Evolutionary conservation across 2,888 invertebrate species (phyloP).

Genomic region (Auanema freiburgensis): DNA sequence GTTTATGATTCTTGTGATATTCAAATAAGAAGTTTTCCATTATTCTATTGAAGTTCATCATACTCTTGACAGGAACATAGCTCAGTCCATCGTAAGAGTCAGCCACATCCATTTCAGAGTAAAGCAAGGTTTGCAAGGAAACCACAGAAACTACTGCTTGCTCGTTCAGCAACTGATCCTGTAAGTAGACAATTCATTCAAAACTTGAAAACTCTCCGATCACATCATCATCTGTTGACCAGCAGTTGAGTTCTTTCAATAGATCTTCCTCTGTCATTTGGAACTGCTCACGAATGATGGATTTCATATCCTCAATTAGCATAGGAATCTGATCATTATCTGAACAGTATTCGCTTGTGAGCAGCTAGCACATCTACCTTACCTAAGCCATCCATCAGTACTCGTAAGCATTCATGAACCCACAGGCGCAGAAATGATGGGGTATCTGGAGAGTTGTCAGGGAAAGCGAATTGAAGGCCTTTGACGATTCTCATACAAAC

Average conservation of each 20-base stretch:
- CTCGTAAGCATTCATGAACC: conserved; percentile 50
- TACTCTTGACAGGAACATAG: conserved; percentile 43
- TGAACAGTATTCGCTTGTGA: too few relatives aligned
- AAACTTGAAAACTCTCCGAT: conserved; percentile 12
- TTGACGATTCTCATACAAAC: conserved; percentile 36
- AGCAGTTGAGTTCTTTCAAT: too few relatives aligned
- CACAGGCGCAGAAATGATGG: conserved; percentile 50
- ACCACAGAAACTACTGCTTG: not conserved
- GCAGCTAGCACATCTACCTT: not conserved
- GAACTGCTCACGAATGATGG: too few relatives aligned
- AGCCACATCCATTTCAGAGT: conserved; percentile 50
- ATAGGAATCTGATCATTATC: too few relatives aligned
- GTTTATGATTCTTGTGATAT: conserved; percentile 45
- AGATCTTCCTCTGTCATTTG: too few relatives aligned
- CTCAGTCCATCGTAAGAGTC: conserved; percentile 52
- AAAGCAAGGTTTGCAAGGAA: conserved; percentile 28
- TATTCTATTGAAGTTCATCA: conserved; percentile 41
- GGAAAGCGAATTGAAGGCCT: conserved; percentile 46
- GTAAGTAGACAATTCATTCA: not conserved
- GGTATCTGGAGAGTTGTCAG: conserved; percentile 57
- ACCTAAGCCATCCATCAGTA: conserved; percentile 35
- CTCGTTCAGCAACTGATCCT: not conserved
- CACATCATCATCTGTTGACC: conserved; percentile 16
- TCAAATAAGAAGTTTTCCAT: conserved; percentile 55
- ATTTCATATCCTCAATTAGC: too few relatives aligned